Base-by-base conservation (phyloP, 2,888 invertebrate genomes). In the Spilosoma lubricipeda region DNA sequence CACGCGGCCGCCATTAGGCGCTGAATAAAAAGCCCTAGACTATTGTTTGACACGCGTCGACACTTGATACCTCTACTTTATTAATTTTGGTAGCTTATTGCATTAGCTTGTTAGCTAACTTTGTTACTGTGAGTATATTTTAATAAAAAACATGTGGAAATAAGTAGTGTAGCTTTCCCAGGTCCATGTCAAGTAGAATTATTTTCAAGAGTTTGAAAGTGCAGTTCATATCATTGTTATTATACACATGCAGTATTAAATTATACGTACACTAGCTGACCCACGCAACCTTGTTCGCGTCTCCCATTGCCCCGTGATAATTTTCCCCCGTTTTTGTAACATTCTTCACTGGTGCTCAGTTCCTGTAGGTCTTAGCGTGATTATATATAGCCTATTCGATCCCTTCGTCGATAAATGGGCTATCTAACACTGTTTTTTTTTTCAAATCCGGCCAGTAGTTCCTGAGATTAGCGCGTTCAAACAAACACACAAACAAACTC, bases 1-100 rank as follows among this genome's bases (percentile, higher is more conserved):
- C 94, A 94, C 94, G 93, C 92, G 94, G 75, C 90, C 66, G 82
- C 93, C 93, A 94, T 94, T 94, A 94, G 90, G 85, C 80, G 82
- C 81, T 86, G 80, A 77, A 81, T 89, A 91, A 92, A 92, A 93
- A 91, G 89, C 82, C 85, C 77, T 82, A 73, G 75, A 73, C 77
- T 85, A 84, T 88, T 86, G 84, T 86, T 71, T 64, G 88, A 30
- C 94, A 93, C 94, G 93, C 87, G 94, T 85, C 90, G 90, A 90
- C 91, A 93, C 94, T 93, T 88, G 93, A 93, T 93, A 93, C 83
- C 81, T 85, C 89, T 91, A 93, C 88, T 93, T 93, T 91, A 93
- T 93, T 93, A 93, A 92, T 93, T 91, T 84, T 88, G 91, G 90
- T 90, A 90, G 89, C 82, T 88, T 88, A 80, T 81, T 84, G 80